Evolutionary conservation across 2,888 invertebrate genomes (phyloP), one percentile per base, ranked within the genome.

Genomic region (Phania funesta): DNA sequence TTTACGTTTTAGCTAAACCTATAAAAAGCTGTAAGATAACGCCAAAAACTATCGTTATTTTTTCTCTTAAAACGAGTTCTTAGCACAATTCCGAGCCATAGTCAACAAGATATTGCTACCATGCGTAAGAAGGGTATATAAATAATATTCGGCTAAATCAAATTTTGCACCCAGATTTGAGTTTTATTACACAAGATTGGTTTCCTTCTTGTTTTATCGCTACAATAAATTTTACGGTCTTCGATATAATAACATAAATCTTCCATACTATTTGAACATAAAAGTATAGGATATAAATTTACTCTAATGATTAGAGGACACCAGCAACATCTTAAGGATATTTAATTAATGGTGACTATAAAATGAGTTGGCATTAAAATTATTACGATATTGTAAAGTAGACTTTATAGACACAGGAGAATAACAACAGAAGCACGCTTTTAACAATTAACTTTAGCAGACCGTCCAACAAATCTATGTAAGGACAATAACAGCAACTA

Each of bases 351-450:
- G 38, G 29, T 5, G 16, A 60, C n/a, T 22, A 75, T 41, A 46
- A 71, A 64, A 62, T 46, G 73, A 41, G 46, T 60, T 80, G 71
- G 54, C 67, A 60, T 54, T 76, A 44, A 67, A 71, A 32, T 32
- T 60, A 54, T 62, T 38, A 58, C 35, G 26, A 71, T 64, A 58
- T 52, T 58, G 29, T 18, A 29, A 8, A 35, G 18, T 35, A 18
- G 5, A 41, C 41, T 32, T 11, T 46, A 29, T 3, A 35, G 5
- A 22, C 5, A 22, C 22, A n/a, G 11, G 11, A 26, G 20, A 26
- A n/a, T 7, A 54, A 18, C 44, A 29, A n/a, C 13, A 56, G 58
- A 48, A 65, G 65, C n/a, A n/a, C n/a, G n/a, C n/a, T n/a, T n/a
- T 11, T 29, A 56, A 18, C 41, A 50, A 13, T 58, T n/a, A n/a